Evolutionary conservation across 2,113 vertebrate genomes (phyloP), one percentile per base, ranked within the genome.

Genomic region (Clarias batrachus): DNA sequence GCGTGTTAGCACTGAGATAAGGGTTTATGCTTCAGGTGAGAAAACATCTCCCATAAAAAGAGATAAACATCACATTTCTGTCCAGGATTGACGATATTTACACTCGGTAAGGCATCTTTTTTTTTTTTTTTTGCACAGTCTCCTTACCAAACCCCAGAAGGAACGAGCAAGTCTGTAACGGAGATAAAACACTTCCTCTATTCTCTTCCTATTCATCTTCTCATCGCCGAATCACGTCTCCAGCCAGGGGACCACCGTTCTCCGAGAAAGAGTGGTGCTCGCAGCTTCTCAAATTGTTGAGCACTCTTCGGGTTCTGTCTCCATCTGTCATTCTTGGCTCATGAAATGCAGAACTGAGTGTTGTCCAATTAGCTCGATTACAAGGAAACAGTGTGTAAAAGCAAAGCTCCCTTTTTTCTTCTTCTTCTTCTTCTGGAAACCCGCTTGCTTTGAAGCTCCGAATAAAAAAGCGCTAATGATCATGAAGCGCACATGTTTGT

Each of bases 241-340:
- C 83, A 62, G 83, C 70, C 71, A 84, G 57, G 73, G 56, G 33
- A 76, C 3, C 57, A 17, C 57, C 57, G 8, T 62, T 74, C 27
- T 62, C 84, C 0, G 11, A 78, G 70, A 59, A 13, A 41, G 54
- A 74, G 70, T 25, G 30, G 4, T 19, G 83, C 54, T 33, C 52
- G 14, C 52, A 73, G 66, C 65, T 71, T 30, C 71, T 1, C 74
- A 25, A 65, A 78, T 62, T 66, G 60, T 63, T 52, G 48, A 78
- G 25, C 60, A 77, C 41, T 56, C 83, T 84, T 71, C 10, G 27
- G 77, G 56, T 80, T 87, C 68, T 37, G 41, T 77, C 59, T 66
- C 82, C 73, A 78, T 79, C 73, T 63, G 52, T 87, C 81, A 78
- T 74, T 79, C 59, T 70, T 77, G 74, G 84, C 84, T 79, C 74